These are phyloP conservation scores for Patiria miniata DNA, from an alignment of 35 echinoderm and acorn worm genomes.

Conservation along the genomic window DNA sequence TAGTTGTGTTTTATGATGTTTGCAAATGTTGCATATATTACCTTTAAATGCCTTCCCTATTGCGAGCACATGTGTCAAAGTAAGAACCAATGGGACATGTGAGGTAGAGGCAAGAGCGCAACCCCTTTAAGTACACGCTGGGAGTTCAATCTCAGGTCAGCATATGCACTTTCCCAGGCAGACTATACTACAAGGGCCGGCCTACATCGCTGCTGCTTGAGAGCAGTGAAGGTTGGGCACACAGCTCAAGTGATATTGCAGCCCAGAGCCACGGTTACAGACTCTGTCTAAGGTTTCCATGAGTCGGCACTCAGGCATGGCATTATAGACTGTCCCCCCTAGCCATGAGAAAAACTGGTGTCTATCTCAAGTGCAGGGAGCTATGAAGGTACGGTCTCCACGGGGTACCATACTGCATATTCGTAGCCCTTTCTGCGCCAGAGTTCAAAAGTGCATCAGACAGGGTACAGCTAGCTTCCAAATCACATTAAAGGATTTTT, in stretches of 20 bases:
- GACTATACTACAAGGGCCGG: no score
- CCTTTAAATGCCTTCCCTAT: no score
- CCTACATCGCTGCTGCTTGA: neutral
- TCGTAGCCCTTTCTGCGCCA: neutral
- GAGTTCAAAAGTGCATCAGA: slow-evolving; percentile 19
- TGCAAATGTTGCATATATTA: no score
- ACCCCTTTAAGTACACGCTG: neutral
- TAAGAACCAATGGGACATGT: no score
- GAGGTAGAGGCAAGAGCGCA: neutral
- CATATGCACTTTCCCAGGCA: neutral
- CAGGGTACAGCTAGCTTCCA: neutral
- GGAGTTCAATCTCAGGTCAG: slow-evolving; percentile 9
- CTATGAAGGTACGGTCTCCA: neutral
- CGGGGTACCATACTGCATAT: neutral
- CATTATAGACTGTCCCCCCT: neutral
- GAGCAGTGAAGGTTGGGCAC: neutral
- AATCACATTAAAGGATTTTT: neutral
- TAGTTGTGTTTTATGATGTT: no score
- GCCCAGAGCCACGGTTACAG: neutral
- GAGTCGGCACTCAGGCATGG: neutral
- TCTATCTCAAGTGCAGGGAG: neutral
- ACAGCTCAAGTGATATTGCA: neutral
- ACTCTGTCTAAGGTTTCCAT: neutral
- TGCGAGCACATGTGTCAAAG: no score
- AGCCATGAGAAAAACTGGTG: neutral